Base-by-base conservation (phyloP, 2,888 invertebrate genomes). In the Bugula neritina region DNA sequence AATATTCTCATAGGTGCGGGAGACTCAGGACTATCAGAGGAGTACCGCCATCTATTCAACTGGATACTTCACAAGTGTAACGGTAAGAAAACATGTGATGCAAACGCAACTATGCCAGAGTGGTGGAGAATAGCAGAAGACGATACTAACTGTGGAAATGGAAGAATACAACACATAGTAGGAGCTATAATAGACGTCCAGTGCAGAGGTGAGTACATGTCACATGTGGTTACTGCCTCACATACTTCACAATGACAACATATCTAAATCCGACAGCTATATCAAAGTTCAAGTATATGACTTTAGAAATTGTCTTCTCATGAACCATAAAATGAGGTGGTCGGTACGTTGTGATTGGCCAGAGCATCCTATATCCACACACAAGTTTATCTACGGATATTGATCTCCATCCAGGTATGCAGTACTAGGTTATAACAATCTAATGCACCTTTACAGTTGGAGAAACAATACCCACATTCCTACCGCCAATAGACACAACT, bases 31-130 rank as follows among this genome's bases (percentile, higher is more conserved):
- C 63, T 63, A 3, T 25, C 31, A 3, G 31, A 27, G 17, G 63
- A 63, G 31, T 63, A 63, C 34, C 21, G 21, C 31, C 27, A 63
- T 34, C 63, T 63, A 2, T 63, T 25, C 63, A 63, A 63, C 34
- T 63, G 63, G 63, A 31, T 63, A 31, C n/a, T 31, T 2, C 10
- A 63, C 63, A 27, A 31, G 17, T 63, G 63, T 34, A 63, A 63
- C 27, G 63, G 63, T 27, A 63, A 34, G 31, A 27, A 21, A 5
- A 29, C 63, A 21, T 63, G 63, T 34, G 63, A 63, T 13, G 31
- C 27, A 10, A 31, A 27, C 34, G 27, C 63, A 31, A n/a, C 34
- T 1, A 63, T 63, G 63, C 63, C 63, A 13, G 63, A 63, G n/a
- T 63, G 63, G 63, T 63, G 63, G 63, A 27, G 5, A 31, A 13